phyloP scores from a whole-genome alignment of 2,113 vertebrate species.

The Limanda limanda region DNA sequence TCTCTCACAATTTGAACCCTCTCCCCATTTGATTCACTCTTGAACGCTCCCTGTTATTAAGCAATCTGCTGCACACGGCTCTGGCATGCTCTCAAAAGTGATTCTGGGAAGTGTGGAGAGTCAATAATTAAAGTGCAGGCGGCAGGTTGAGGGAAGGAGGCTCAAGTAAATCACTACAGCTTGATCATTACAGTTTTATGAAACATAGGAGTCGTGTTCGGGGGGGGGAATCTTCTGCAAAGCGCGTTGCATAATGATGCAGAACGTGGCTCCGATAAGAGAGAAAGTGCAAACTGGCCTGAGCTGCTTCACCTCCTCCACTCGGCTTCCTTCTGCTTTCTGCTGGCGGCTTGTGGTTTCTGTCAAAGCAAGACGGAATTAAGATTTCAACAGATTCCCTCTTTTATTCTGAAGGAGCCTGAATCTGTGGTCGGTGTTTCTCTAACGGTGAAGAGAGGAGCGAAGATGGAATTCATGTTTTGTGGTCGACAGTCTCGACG shows the following conservation, averaged over 20 bases:
- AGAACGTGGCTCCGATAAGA: constrained; percentile 8
- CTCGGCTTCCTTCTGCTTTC: not conserved
- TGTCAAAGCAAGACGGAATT: constrained; percentile 24
- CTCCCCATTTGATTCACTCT: constrained; percentile 1
- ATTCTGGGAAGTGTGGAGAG: constrained; percentile 26
- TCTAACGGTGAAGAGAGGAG: not conserved
- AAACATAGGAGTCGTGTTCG: constrained; percentile 25
- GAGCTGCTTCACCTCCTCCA: constrained; percentile 1
- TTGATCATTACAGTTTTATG: constrained; percentile 40
- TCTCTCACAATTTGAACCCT: constrained; percentile 11
- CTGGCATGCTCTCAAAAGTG: constrained; percentile 21
- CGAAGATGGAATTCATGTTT: not conserved
- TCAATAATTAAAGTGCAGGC: constrained; percentile 46
- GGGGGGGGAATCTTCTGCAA: constrained; percentile 17
- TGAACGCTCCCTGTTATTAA: constrained; percentile 19
- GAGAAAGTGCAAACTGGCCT: not conserved
- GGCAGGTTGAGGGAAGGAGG: constrained; percentile 20
- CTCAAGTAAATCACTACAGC: constrained; percentile 15
- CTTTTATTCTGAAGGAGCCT: constrained; percentile 2
- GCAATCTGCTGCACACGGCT: not conserved
- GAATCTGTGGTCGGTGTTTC: constrained; percentile 12
- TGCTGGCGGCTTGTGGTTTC: constrained; percentile 18
- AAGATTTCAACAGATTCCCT: constrained; percentile 38
- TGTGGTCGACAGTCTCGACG: constrained; percentile 7
- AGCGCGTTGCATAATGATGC: constrained; percentile 6